phyloP scores from a whole-genome alignment of 2,797 vertebrate genomes.

The Lycodopsis pacificus region DNA sequence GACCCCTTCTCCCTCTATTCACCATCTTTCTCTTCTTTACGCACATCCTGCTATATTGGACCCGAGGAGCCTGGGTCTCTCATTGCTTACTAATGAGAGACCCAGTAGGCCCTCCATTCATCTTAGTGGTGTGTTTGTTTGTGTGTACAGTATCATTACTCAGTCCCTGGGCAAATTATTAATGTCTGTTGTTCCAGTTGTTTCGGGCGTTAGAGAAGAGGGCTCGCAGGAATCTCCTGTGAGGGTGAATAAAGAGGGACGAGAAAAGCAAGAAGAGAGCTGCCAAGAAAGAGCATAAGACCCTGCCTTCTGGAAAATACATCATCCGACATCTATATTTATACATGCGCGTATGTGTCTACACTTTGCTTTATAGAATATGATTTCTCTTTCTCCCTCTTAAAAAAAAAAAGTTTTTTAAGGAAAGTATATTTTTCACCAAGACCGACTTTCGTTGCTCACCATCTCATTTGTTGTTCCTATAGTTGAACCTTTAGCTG shows the following conservation, averaged over 20 bases:
- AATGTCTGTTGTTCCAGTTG: conserved; percentile 67
- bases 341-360: conserved; percentile 24
- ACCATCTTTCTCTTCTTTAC: background rate
- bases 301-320: conserved; percentile 13
- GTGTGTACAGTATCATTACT: conserved; percentile 53
- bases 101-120: conserved; percentile 42
- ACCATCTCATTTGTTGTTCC: conserved; percentile 34
- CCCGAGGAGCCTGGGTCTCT: background rate
- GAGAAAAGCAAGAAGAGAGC: conserved; percentile 26
- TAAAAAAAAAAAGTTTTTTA: background rate
- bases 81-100: conserved; percentile 46
- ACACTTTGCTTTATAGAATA: conserved; percentile 42
- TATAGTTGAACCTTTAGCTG: conserved; percentile 35
- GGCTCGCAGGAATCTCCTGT: conserved; percentile 39
- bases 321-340: conserved; percentile 36
- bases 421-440: conserved; percentile 31
- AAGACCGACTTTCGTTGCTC: conserved; percentile 14
- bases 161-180: conserved; percentile 68
- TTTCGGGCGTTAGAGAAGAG: conserved; percentile 49
- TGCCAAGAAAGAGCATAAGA: conserved; percentile 45
- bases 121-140: conserved; percentile 42
- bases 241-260: conserved; percentile 44
- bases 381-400: conserved; percentile 23
- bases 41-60: conserved; percentile 10
- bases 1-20: background rate